Conservation (phyloP, 2,888 invertebrate genomes). For the Spialia ferax region DNA sequence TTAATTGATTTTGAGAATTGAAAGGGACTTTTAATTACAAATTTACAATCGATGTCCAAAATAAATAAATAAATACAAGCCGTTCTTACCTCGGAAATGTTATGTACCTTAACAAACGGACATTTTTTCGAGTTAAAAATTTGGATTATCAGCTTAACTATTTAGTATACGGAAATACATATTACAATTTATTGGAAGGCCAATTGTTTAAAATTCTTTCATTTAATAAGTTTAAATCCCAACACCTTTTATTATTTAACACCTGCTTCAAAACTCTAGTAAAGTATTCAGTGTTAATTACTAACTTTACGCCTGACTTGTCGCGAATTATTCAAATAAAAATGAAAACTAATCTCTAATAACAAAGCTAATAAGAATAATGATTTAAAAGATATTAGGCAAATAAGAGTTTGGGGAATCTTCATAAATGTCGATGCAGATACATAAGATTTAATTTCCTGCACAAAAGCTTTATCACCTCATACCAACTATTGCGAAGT, state of each 20-base stretch:
- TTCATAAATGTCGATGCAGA: background rate
- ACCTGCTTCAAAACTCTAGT: slow-evolving; percentile 1
- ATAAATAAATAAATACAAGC: slow-evolving; percentile 19
- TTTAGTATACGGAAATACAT: slow-evolving; percentile 20
- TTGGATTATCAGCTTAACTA: slow-evolving; percentile 33
- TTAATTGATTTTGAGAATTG: background rate
- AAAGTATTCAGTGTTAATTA: background rate
- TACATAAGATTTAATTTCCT: too few species aligned
- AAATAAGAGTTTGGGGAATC: background rate
- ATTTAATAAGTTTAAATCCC: background rate
- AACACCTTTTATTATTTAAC: background rate
- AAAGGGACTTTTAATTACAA: slow-evolving; percentile 3
- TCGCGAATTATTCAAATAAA: background rate
- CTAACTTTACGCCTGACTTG: background rate
- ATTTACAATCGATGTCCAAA: slow-evolving; percentile 26
- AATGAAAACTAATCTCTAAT: background rate
- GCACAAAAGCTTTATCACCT: too few species aligned
- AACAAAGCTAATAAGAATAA: background rate
- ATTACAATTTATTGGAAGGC: background rate
- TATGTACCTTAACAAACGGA: slow-evolving; percentile 41
- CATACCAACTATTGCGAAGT: too few species aligned
- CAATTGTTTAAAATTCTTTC: slow-evolving; percentile 13
- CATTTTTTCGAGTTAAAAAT: slow-evolving; percentile 40
- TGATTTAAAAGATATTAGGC: background rate
- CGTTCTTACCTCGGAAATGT: slow-evolving; percentile 39